Evolutionary conservation across 2,888 invertebrate genomes (phyloP), one percentile per base, ranked within the genome.

Genomic region (Calliopum simillimum): DNA sequence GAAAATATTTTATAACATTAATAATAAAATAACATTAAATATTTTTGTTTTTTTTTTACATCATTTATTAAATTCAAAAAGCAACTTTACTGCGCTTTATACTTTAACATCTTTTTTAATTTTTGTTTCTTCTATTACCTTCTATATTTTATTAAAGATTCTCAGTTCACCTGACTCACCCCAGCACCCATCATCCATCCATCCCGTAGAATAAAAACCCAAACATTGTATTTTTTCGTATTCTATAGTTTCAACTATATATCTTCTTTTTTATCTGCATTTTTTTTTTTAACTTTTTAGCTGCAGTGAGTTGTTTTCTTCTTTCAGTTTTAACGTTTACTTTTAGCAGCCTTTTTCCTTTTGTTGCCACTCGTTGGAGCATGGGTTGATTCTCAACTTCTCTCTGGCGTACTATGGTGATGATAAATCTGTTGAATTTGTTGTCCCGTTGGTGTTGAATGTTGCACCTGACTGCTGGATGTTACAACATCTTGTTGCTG

Each of bases 351-450:
- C 80, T 84, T 84, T 77, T 85, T 84, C 72, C 84, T 80, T 77
- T 84, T 84, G 78, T 77, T 80, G 81, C 74, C 73, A 73, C 72
- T 70, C 67, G 73, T 72, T 65, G 72, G 72, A 70, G 74, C 51
- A 33, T 71, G 70, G 16, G 65, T 74, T 65, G 84, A 84, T 82
- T 86, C 85, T 86, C 85, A 86, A 85, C 85, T 86, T 77, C 85
- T 85, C 79, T 85, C 85, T 62, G 85, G 84, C 77, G 85, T 85
- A 74, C 84, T 84, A 75, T 86, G 85, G 77, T 85, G 85, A 76
- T 85, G 85, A 80, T 85, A 85, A 68, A 86, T 86, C 76, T 85
- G 85, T 76, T 85, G 85, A 77, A 85, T 82, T 79, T 85, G 84
- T 70, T 82, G 80, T 51, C 72, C 71, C 16, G 47, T 47, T 49